phyloP scores from a whole-genome alignment of 1,140 invertebrate species.

The Mycetomoellerius zeteki region DNA sequence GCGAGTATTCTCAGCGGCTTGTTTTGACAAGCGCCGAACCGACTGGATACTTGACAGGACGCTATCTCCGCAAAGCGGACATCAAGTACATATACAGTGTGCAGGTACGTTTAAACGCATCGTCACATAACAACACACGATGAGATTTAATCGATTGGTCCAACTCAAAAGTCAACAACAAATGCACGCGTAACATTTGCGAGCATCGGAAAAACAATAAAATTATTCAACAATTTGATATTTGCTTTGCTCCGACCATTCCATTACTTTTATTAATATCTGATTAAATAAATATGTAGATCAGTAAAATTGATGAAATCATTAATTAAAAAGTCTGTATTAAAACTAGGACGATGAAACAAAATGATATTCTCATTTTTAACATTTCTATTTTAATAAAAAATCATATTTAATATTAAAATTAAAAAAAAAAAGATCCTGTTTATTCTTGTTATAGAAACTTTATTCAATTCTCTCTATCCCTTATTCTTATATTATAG shows the following conservation, averaged over 20 bases:
- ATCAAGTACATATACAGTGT: slow-evolving; percentile 47
- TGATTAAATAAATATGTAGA: not conserved
- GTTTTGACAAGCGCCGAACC: slow-evolving; percentile 66
- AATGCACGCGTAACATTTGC: slow-evolving; percentile 26
- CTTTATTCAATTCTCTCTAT: not conserved
- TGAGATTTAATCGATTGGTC: slow-evolving; percentile 34
- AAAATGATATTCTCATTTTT: not conserved
- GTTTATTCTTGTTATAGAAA: slow-evolving; percentile 1
- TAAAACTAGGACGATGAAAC: not conserved
- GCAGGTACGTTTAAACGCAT: slow-evolving; percentile 40
- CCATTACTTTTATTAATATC: not conserved
- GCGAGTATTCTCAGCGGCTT: slow-evolving; percentile 68
- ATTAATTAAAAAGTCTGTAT: not conserved
- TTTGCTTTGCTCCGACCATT: slow-evolving; percentile 12
- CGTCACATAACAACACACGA: slow-evolving; percentile 35
- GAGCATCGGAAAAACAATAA: not conserved
- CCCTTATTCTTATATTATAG: not conserved
- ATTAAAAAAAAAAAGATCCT: not conserved
- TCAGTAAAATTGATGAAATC: not conserved
- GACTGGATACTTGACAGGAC: slow-evolving; percentile 59
- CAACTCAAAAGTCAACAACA: slow-evolving; percentile 19
- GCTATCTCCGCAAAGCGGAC: slow-evolving; percentile 57
- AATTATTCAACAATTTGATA: not conserved
- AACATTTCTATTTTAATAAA: slow-evolving; percentile 4
- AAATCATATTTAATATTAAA: not conserved